These are phyloP conservation scores for Melinopterus prodromus DNA, from an alignment of 2,888 invertebrate species.

Conservation along the genomic window DNA sequence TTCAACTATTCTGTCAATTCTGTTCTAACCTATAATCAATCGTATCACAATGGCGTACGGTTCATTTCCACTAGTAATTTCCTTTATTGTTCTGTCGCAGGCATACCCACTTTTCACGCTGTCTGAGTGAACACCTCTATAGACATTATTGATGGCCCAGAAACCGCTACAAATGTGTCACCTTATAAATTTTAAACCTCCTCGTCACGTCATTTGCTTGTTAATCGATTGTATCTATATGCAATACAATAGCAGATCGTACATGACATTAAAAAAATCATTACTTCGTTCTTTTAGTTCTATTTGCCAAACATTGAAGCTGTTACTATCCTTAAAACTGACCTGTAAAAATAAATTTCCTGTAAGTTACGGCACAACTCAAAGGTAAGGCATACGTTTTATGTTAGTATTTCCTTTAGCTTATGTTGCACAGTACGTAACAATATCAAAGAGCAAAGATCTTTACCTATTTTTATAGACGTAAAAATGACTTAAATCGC, in stretches of 20 bases:
- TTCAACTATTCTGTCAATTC: background rate
- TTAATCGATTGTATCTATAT: background rate
- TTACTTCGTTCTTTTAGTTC: too few relatives aligned
- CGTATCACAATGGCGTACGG: background rate
- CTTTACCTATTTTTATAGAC: background rate
- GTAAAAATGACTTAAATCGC: background rate
- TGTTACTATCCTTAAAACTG: too few relatives aligned
- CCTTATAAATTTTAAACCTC: background rate
- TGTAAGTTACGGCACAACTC: too few relatives aligned
- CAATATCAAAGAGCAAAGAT: background rate
- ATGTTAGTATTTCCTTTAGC: too few relatives aligned
- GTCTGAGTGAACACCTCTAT: background rate
- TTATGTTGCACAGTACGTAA: too few relatives aligned
- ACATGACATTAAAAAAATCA: too few relatives aligned
- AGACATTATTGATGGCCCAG: background rate
- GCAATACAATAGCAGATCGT: background rate
- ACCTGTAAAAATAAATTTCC: too few relatives aligned
- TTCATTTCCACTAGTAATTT: background rate
- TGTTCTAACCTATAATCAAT: background rate
- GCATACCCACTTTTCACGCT: background rate
- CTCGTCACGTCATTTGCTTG: background rate
- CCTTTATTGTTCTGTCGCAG: background rate
- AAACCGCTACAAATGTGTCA: background rate
- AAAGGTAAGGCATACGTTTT: too few relatives aligned
- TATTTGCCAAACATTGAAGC: too few relatives aligned